phyloP scores from a whole-genome alignment of 2,888 invertebrate species.

The Ceriagrion tenellum region DNA sequence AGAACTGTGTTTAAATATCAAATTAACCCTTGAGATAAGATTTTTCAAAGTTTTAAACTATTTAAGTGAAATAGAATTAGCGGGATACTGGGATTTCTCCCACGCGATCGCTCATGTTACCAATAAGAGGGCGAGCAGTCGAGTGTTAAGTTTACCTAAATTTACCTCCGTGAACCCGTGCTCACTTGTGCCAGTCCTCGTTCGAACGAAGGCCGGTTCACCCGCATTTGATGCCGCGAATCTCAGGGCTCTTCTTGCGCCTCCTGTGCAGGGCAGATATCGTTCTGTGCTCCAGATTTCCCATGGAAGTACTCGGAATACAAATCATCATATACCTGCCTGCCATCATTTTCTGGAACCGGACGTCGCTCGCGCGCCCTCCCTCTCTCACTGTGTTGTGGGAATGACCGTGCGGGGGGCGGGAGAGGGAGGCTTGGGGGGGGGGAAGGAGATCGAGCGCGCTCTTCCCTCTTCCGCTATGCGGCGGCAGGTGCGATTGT shows the following conservation, averaged over 20 bases:
- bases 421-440: not conserved
- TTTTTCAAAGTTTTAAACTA: too few species aligned
- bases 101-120: too few species aligned
- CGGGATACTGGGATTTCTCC: too few species aligned
- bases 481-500: constrained; percentile 65
- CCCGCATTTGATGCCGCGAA: not conserved
- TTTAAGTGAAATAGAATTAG: too few species aligned
- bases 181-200: not conserved
- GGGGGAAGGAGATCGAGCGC: not conserved
- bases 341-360: not conserved
- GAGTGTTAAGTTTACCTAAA: too few species aligned
- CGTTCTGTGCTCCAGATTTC: not conserved
- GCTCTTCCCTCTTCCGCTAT: constrained; percentile 42
- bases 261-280: not conserved
- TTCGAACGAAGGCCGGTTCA: not conserved
- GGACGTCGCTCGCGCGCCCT: constrained; percentile 14
- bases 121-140: too few species aligned
- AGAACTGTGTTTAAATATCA: too few species aligned
- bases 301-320: not conserved
- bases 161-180: not conserved
- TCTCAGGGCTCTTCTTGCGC: not conserved
- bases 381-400: not conserved
- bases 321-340: too few species aligned
- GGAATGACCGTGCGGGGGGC: not conserved
- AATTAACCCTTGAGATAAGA: too few species aligned